Evolutionary conservation across 2,113 vertebrate species (phyloP).

Genomic region (Oceanodroma tethys): DNA sequence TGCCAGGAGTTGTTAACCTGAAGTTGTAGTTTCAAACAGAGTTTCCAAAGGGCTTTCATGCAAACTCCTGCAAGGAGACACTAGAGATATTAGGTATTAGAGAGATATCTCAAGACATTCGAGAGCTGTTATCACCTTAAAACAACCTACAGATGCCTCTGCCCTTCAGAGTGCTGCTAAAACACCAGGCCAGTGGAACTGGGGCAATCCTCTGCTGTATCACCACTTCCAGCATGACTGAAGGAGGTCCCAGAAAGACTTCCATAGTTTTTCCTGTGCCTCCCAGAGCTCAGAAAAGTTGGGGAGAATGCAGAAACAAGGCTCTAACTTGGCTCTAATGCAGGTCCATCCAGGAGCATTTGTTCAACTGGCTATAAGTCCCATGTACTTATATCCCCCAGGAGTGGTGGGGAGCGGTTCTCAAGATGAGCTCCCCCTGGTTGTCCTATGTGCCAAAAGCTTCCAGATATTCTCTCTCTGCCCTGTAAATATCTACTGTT

Average conservation of each 20-base stretch:
- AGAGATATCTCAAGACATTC: background rate
- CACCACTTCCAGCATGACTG: background rate
- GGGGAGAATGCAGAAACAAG: background rate
- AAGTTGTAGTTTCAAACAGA: background rate
- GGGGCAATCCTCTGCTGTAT: background rate
- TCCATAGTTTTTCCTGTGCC: background rate
- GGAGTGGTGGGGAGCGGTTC: background rate
- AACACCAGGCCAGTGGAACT: background rate
- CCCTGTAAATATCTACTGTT: background rate
- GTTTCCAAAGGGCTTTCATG: background rate
- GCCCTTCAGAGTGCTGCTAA: background rate
- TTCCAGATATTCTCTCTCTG: background rate
- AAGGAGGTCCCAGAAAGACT: background rate
- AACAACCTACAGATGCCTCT: background rate
- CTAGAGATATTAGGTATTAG: background rate
- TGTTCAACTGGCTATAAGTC: background rate
- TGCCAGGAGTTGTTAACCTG: background rate
- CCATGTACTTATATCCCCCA: background rate
- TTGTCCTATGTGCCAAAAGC: background rate
- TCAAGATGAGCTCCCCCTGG: background rate
- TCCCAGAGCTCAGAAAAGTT: background rate
- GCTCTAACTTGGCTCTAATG: background rate
- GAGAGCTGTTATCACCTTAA: background rate
- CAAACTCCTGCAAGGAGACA: background rate
- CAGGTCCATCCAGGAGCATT: background rate